Conservation (phyloP, 2,888 invertebrate genomes). For the Metallyticus violacea region DNA sequence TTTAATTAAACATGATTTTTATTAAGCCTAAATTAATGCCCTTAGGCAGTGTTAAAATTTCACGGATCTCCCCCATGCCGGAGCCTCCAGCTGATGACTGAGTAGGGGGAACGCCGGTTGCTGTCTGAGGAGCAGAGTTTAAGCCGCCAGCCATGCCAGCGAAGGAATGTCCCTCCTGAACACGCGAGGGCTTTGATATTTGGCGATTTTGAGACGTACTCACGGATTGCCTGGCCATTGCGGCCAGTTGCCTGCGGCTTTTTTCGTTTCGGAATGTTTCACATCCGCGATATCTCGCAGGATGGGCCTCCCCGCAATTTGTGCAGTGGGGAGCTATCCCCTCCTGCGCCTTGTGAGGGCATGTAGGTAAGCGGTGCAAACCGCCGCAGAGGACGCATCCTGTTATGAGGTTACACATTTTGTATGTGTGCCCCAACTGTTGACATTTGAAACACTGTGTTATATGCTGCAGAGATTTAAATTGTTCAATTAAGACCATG, state of each 20-base stretch:
- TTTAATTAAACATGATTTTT: not conserved
- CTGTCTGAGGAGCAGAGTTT: not conserved
- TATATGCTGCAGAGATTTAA: not conserved
- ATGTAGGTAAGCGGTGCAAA: no score
- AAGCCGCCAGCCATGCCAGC: rapidly evolving
- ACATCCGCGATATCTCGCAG: no score
- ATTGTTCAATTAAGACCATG: not conserved
- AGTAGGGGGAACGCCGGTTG: not conserved
- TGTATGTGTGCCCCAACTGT: not conserved
- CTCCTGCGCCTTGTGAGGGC: no score
- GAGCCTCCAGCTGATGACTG: no score
- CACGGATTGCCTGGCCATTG: not conserved
- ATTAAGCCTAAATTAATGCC: not conserved
- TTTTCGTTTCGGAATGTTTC: not conserved
- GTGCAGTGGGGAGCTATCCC: no score
- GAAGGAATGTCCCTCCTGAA: not conserved
- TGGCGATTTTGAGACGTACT: not conserved
- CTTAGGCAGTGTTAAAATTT: not conserved
- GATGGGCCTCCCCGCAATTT: no score
- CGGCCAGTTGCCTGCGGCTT: not conserved
- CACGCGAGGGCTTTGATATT: no score
- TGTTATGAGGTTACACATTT: not conserved
- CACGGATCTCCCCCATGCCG: rapidly evolving
- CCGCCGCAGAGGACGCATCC: no score
- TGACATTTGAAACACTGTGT: not conserved